These are phyloP conservation scores for Montipora efflorescens DNA, from an alignment of 64 coral and sea anemone species.

Conservation along the genomic window DNA sequence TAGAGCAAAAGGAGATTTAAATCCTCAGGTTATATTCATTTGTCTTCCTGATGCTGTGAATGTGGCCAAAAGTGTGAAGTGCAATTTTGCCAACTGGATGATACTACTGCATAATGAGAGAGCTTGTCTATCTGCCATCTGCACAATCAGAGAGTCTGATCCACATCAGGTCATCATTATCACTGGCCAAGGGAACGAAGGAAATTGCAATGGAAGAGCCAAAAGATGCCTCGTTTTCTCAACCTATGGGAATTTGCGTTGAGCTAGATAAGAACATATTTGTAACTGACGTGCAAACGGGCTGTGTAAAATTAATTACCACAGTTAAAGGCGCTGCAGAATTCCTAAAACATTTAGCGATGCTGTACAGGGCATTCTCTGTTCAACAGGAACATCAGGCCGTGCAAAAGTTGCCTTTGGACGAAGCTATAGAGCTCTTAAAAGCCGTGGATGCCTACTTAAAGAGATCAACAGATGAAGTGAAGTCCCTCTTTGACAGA, in stretches of 20 bases:
- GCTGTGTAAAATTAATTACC: background rate
- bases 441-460: background rate
- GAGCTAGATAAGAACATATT: background rate
- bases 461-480: conserved; percentile 3
- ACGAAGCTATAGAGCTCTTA: background rate
- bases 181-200: background rate
- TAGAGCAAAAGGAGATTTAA: too few relatives aligned
- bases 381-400: background rate
- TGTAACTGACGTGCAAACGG: background rate
- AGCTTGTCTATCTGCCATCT: too few relatives aligned
- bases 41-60: too few relatives aligned
- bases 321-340: background rate
- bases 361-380: background rate
- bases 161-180: background rate
- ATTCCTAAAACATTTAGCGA: background rate
- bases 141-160: too few relatives aligned
- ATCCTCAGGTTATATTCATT: too few relatives aligned
- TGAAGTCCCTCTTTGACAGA: conserved; percentile 13
- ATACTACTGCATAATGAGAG: too few relatives aligned
- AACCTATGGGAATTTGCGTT: background rate
- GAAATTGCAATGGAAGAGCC: conserved; percentile 1
- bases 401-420: background rate
- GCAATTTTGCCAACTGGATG: too few relatives aligned
- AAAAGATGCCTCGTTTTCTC: background rate
- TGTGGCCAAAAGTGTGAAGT: too few relatives aligned